Conservation (phyloP, 2,113 vertebrate genomes). For the Upupa epops region DNA sequence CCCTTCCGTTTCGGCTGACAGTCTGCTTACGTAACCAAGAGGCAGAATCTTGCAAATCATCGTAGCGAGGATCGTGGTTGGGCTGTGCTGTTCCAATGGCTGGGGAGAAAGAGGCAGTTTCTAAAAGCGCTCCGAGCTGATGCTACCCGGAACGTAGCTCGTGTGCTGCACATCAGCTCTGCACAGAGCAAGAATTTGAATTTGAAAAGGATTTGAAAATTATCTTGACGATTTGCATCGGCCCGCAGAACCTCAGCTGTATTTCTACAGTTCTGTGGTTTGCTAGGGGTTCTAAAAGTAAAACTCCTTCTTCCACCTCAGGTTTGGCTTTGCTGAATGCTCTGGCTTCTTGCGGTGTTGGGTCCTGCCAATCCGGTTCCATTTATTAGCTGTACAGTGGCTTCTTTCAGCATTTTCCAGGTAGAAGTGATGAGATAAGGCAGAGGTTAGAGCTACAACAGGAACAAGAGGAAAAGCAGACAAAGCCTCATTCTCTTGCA, state of each 20-base stretch:
- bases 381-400: neutral
- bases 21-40: conserved; percentile 50
- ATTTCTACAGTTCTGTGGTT: conserved; percentile 20
- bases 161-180: conserved; percentile 23
- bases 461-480: neutral
- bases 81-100: conserved; percentile 34
- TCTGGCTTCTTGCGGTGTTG: conserved; percentile 32
- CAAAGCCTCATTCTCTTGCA: neutral
- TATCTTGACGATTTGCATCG: conserved; percentile 46
- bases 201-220: conserved; percentile 60
- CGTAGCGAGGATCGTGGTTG: conserved; percentile 4
- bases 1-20: conserved; percentile 35
- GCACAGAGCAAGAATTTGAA: conserved; percentile 45
- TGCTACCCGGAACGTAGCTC: conserved; percentile 20
- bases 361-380: neutral
- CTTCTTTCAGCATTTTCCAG: conserved; percentile 17
- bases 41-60: conserved; percentile 35
- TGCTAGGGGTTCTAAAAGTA: conserved; percentile 19
- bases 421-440: neutral
- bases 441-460: neutral
- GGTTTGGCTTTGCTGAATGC: neutral
- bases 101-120: neutral
- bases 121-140: conserved; percentile 52
- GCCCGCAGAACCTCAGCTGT: conserved; percentile 20
- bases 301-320: conserved; percentile 3